Evolutionary conservation across 2,888 invertebrate species (phyloP), one percentile per base, ranked within the genome.

Genomic region (Morpho achilles): DNA sequence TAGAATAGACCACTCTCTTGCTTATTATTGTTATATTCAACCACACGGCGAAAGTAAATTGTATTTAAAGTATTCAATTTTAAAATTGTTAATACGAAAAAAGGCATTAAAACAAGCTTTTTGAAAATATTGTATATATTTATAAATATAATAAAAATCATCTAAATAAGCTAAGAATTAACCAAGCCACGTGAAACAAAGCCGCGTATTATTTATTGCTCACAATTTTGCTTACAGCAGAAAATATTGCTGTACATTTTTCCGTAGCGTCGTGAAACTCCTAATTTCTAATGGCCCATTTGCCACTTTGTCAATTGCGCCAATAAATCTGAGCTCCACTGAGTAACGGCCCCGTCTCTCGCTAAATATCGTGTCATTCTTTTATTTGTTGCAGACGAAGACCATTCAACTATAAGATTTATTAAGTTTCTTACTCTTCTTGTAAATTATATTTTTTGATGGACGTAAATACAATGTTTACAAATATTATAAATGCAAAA

Each of bases 271-370:
- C 77, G 71, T 70, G 74, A 72, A 82, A 79, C 84, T 86, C 80
- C 85, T 90, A 89, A 91, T 90, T 91, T 90, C 89, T 91, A 90
- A 91, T 91, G 89, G 89, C 67, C 88, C 87, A 91, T 90, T 90
- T 89, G 85, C 91, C 90, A 91, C 88, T 91, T 91, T 90, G 91
- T 91, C 91, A 89, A 91, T 91, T 89, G 90, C 88, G 70, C 73
- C 86, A 82, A 91, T 91, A 91, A 91, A 91, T 91, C 89, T 84
- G 82, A 67, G 73, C 79, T 76, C 75, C 72, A 65, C 73, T 87
- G 87, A 89, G 77, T 87, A 85, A 89, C 80, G 72, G 75, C 74
- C 71, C 74, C 75, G 86, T 87, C 87, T 80, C 74, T 68, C 68
- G 74, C 71, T 82, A 80, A 85, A 87, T 82, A 79, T 79, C 77